phyloP scores from a whole-genome alignment of 2,113 vertebrate genomes.

The Scalopus aquaticus region DNA sequence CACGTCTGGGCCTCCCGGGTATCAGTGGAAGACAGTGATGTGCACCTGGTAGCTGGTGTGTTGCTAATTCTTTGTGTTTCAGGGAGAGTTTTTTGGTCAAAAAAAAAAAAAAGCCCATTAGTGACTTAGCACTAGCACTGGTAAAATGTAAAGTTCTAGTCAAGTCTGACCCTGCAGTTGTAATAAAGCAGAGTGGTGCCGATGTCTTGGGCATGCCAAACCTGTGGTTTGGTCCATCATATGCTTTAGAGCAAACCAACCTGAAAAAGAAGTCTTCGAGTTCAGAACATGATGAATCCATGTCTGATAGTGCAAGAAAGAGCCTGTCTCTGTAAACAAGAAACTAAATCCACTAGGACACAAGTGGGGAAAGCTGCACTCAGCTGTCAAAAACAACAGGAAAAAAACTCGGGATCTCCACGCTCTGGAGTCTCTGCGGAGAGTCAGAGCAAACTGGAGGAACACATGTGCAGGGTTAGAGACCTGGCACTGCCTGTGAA shows the following conservation, averaged over 20 bases:
- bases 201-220: not conserved
- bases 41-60: not conserved
- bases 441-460: not conserved
- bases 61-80: not conserved
- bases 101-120: not conserved
- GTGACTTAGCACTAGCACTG: not conserved
- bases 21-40: not conserved
- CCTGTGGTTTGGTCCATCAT: not conserved
- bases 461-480: not conserved
- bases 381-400: not conserved
- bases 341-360: not conserved
- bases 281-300: not conserved
- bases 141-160: not conserved
- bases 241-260: not conserved
- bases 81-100: not conserved
- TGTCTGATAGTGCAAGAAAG: not conserved
- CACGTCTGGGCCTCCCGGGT: not conserved
- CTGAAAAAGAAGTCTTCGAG: not conserved
- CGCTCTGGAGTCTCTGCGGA: not conserved
- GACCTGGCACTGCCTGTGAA: not conserved
- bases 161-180: not conserved
- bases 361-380: not conserved
- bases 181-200: not conserved
- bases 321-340: not conserved
- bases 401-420: not conserved